A percentile compares a stretch with the other conserved stretches of the same genome.
Conservation (phyloP, 2,113 vertebrate genomes). For the Reinhardtius hippoglossoides region DNA sequence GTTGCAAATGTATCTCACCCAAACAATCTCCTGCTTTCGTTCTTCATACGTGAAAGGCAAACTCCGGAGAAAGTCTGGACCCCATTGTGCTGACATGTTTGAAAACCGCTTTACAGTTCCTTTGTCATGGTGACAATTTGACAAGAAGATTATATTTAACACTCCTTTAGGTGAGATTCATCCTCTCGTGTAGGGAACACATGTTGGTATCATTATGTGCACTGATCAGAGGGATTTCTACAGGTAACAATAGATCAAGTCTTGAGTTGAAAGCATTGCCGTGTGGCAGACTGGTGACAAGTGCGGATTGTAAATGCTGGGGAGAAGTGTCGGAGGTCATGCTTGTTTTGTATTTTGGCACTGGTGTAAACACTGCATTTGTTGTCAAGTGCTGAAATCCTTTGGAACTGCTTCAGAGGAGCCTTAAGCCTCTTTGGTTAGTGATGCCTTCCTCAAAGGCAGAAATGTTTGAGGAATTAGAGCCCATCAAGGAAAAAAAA, state of each 20-base stretch:
- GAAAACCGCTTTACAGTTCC: too few species aligned
- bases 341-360: constrained; percentile 79
- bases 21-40: too few species aligned
- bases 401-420: constrained; percentile 82
- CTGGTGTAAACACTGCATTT: constrained; percentile 78
- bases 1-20: too few species aligned
- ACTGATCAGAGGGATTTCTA: constrained; percentile 9
- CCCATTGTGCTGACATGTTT: too few species aligned
- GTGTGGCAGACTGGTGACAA: constrained; percentile 78
- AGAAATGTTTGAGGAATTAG: constrained; percentile 66
- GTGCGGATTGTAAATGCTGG: constrained; percentile 72
- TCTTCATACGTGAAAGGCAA: too few species aligned
- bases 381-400: constrained; percentile 81
- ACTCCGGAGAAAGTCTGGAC: too few species aligned
- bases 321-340: constrained; percentile 72
- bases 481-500: constrained; percentile 55
- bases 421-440: constrained; percentile 82
- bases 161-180: background rate
- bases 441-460: constrained; percentile 73
- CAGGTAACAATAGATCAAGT: constrained; percentile 11
- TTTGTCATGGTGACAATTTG: background rate
- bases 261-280: constrained; percentile 73
- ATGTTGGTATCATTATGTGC: constrained; percentile 31
- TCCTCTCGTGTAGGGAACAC: constrained; percentile 16
- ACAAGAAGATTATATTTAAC: constrained; percentile 1